Base-by-base conservation (phyloP, 2,113 vertebrate species). In the Phalacrocorax carbo region DNA sequence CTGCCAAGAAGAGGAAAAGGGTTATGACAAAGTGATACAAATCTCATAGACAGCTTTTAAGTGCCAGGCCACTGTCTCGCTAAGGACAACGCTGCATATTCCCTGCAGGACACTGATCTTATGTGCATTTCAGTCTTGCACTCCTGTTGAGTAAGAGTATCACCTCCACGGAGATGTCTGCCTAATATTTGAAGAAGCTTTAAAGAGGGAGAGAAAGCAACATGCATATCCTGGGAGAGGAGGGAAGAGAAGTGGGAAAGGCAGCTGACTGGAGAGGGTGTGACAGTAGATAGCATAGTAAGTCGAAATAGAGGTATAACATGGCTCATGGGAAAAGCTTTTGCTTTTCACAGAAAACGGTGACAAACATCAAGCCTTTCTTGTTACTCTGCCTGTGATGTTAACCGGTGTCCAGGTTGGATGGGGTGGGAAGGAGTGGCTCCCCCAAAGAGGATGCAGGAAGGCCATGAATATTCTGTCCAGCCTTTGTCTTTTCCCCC, bases 111-210 rank as follows among this genome's bases (percentile, higher is more conserved):
- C 17, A 1, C 23, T 51, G 62, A 51, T 70, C 26, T 54, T 36
- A 8, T 11, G 55, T 90, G 71, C 88, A 88, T 92, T 95, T 87
- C 46, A 49, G 79, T 90, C 92, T 96, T 90, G 82, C 95, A 93
- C 90, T 83, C 83, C 68, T 77, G 27, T 22, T 83, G 76, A 54
- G 25, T 54, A 29, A 62, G 40, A 15, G 32, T 68, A 42, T 92
- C 76, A 44, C n/a, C 58, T 88, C 88, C n/a, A 17, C 42, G 40
- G 52, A 75, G 75, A 81, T 42, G 29, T n/a, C 54, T 80, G 90
- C 49, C 82, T 93, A 86, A 81, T 94, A 81, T 88, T 86, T 95
- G 70, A 95, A 80, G 92, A 94, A 92, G 79, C 22, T 83, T 93
- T 90, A 61, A 66, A 91, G 52, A 83, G 36, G 26, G 26, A 80